Evolutionary conservation across 2,888 invertebrate species (phyloP), one percentile per base, ranked within the genome.

Genomic region (Criorhina ranunculi): DNA sequence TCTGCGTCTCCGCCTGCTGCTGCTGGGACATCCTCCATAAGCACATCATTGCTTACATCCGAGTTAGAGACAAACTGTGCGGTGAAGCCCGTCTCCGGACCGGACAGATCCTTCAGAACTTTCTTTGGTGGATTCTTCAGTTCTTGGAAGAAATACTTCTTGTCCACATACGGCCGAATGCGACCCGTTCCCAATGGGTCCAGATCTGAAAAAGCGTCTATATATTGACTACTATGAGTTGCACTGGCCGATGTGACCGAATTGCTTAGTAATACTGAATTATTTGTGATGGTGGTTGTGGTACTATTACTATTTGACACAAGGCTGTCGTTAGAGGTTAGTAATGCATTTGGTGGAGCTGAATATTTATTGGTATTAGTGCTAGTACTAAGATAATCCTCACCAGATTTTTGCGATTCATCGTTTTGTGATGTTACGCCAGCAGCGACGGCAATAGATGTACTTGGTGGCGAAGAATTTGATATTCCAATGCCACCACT

Each of bases 121-220:
- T 97, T 97, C 93, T 97, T 97, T 88, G 97, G 97, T 88, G 98
- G 98, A 93, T 98, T 97, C 93, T 98, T 98, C 90, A 98, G 94
- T 92, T 98, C 97, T 93, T 97, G 97, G 94, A 98, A 98, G 94
- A 98, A 98, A 93, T 97, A 96, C 94, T 98, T 98, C 93, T 97
- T 97, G 94, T 98, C 98, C 90, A 98, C 95, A 93, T 97, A 98
- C 86, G 98, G 98, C 93, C 96, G 96, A 92, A 95, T 96, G 92
- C 96, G 95, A 90, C 97, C 97, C 88, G 97, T 97, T 90, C 98
- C 98, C 91, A 98, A 93, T 83, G 98, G 98, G 94, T 98, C 98
- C 92, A 98, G 93, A 91, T 98, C 98, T 87, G 97, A 97, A 93
- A 98, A 98, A 89, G 98, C 96, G 93, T 97, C 97, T 93, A 95